Conservation (phyloP, 2,888 invertebrate genomes). For the Cyclophora albipunctata region DNA sequence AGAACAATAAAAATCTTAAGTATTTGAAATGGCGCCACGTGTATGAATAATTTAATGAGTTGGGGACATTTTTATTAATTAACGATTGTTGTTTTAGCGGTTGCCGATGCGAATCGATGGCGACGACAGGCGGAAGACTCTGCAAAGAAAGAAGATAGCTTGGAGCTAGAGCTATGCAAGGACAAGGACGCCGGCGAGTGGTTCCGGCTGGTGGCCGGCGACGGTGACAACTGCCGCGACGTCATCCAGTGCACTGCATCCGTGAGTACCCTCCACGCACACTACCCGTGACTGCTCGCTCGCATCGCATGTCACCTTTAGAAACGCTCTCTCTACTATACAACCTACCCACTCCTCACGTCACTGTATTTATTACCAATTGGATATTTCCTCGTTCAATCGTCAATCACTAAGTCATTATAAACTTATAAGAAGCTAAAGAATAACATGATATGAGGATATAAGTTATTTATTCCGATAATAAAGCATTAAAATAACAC, state of each 20-base stretch:
- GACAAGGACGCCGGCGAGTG: conserved; percentile 96
- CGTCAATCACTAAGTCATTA: too few species aligned
- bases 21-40: too few species aligned
- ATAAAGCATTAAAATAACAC: too few species aligned
- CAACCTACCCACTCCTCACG: neutral
- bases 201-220: conserved; percentile 92
- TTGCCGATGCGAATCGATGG: conserved; percentile 72
- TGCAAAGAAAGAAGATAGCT: conserved; percentile 88
- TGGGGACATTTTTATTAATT: neutral
- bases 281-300: neutral
- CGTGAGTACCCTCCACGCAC: conserved; percentile 71
- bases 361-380: neutral
- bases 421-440: too few species aligned
- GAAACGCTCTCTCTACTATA: conserved; percentile 6
- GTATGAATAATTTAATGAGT: too few species aligned
- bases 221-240: conserved; percentile 94
- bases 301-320: conserved; percentile 14
- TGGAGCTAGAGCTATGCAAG: conserved; percentile 92
- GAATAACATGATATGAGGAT: too few species aligned
- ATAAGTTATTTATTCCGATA: too few species aligned
- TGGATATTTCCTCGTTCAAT: too few species aligned
- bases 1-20: conserved; percentile 3
- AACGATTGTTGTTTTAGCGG: conserved; percentile 41
- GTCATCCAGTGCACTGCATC: conserved; percentile 96
- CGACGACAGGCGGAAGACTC: conserved; percentile 81